Evolutionary conservation across 2,888 invertebrate genomes (phyloP), one percentile per base, ranked within the genome.

Genomic region (Anagyrus pseudococci): DNA sequence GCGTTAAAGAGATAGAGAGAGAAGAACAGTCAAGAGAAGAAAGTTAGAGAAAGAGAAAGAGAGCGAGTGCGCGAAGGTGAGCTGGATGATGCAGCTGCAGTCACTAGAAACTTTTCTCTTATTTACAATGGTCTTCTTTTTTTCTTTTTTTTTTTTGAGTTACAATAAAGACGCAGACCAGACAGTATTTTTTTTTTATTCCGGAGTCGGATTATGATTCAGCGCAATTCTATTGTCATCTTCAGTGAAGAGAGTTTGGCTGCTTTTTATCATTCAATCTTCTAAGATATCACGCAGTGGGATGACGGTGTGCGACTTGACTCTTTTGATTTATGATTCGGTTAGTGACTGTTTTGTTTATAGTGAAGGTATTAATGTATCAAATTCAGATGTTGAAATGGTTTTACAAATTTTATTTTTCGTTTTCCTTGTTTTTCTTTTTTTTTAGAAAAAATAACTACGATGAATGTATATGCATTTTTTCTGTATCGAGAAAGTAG

Each of bases 151-250:
- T 47, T 46, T 53, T 20, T 25, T 46, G 29, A 43, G 22, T 71
- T 67, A 67, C 63, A 67, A 68, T 62, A 67, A 70, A 64, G 69
- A 62, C 67, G 70, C 68, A 69, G 70, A 71, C 74, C 75, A 74
- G 75, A 75, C 75, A 76, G 75, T 74, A 74, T 72, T 63, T 57
- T 57, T 47, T 55, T 4, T 44, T 1, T 41, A 19, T 52, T 23
- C 26, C 17, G n/a, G n/a, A 44, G 43, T 40, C 22, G 41, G 10
- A 15, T 37, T 25, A n/a, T 4, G 25, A n/a, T 29, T 48, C 26
- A 20, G 10, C 8, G 3, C 40, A n/a, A n/a, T 47, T 48, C 41
- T 26, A 22, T 52, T 20, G 17, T 50, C 49, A 43, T 40, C 43
- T 50, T 50, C 40, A 29, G 2, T 26, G 40, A n/a, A 53, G 40